Conservation (phyloP, 2,113 vertebrate species). For the Cavia aperea region DNA sequence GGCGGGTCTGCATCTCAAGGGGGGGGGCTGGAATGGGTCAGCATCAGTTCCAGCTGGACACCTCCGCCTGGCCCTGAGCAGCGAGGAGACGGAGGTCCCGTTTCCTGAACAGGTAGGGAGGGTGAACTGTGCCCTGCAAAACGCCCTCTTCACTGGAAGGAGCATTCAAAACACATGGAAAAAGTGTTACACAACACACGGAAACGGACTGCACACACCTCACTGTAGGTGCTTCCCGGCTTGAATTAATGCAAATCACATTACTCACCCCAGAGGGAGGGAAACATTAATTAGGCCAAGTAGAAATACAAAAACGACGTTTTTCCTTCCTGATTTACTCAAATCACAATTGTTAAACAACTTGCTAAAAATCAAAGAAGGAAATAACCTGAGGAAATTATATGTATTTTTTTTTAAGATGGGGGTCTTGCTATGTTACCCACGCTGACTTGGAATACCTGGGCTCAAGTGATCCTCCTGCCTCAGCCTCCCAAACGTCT, state of each 20-base stretch:
- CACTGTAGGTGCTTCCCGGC: constrained; percentile 13
- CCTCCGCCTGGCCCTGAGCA: neutral
- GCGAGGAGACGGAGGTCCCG: neutral
- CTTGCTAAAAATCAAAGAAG: constrained; percentile 39
- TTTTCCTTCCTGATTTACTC: constrained; percentile 24
- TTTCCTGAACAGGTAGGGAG: neutral
- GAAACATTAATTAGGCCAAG: constrained; percentile 36
- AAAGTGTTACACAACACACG: neutral
- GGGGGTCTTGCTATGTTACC: neutral
- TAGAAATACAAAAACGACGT: constrained; percentile 16
- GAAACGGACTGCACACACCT: constrained; percentile 25
- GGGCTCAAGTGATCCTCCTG: neutral
- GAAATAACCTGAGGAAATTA: constrained; percentile 43
- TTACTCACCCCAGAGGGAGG: constrained; percentile 42
- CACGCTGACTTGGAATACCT: neutral
- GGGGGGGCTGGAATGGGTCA: neutral
- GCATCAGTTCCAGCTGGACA: neutral
- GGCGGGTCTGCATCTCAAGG: neutral
- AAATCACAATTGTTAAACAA: neutral
- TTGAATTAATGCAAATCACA: constrained; percentile 37
- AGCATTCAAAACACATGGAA: neutral
- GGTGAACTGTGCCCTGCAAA: neutral
- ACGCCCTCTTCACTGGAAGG: neutral
- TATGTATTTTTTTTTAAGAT: neutral
- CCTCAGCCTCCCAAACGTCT: neutral